Evolutionary conservation across 2,113 vertebrate species (phyloP).

Genomic region (Bambusicola thoracicus): DNA sequence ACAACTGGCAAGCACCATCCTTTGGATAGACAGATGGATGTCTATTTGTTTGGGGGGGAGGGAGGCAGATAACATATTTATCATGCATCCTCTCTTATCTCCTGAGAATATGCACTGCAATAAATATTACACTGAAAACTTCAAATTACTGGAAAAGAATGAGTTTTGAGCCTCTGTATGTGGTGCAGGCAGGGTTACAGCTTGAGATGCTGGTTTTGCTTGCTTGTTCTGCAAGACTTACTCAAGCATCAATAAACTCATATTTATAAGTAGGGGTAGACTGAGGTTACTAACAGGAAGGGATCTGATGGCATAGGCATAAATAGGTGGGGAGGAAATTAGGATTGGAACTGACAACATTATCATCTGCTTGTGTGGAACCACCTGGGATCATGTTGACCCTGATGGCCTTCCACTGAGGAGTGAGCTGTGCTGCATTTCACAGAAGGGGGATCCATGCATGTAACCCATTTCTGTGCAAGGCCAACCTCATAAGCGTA

Average conservation of each 20-base stretch:
- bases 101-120: slow-evolving; percentile 4
- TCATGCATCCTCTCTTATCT: slow-evolving; percentile 36
- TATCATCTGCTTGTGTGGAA: neutral
- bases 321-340: neutral
- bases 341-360: neutral
- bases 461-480: rapidly evolving
- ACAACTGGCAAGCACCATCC: slow-evolving; percentile 50
- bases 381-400: rapidly evolving
- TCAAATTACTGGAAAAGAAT: slow-evolving; percentile 27
- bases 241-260: neutral
- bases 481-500: neutral
- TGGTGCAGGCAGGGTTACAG: neutral
- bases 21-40: slow-evolving; percentile 49
- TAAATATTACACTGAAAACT: slow-evolving; percentile 55
- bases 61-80: slow-evolving; percentile 22
- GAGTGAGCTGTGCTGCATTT: neutral
- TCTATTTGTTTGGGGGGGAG: slow-evolving; percentile 37
- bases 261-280: neutral
- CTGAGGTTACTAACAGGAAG: neutral
- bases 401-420: neutral
- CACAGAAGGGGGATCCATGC: neutral
- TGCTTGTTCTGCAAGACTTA: neutral
- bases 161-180: slow-evolving; percentile 22
- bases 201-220: neutral
- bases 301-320: neutral